Base-by-base conservation (phyloP, 2,797 vertebrate genomes). In the Acrocephalus scirpaceus region DNA sequence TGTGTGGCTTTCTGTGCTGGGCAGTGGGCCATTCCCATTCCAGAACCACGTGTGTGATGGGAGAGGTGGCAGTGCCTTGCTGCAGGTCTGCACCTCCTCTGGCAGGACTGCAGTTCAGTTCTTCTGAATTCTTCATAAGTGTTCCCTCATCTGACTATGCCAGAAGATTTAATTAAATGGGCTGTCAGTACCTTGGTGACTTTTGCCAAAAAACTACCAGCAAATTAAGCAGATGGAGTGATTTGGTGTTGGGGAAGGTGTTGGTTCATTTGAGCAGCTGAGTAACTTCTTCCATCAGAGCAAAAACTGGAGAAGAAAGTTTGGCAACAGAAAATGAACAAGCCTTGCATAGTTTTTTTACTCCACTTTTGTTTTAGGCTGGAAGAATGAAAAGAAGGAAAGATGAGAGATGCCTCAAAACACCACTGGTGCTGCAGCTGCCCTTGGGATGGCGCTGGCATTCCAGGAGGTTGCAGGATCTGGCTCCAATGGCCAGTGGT, bases 31-130 rank as follows among this genome's bases (percentile, higher is more conserved):
- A 17, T 11, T 65, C 18, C 44, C 54, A 2, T 47, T 58, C 18
- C 56, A 80, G 51, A 65, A 3, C 7, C 5, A 0, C 0, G 1
- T 42, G 36, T 74, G 40, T 56, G 45, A 30, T 40, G 5, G 29
- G 48, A 83, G 71, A 54, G 58, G 51, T 70, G 61, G 11, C 53
- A 53, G 57, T 32, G 69, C 34, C 50, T 38, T 74, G 38, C 57
- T 74, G 72, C 15, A 26, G 56, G 32, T 50, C 47, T 50, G 32
- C 10, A 34, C 19, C 30, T 38, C 22, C 11, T 47, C 42, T 56
- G 42, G 26, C 36, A 67, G 54, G 34, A 14, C 30, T 64, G 27
- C 17, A 15, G 20, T 18, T 13, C 16, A 42, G n/a, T n/a, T 36
- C 36, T 36, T 36, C 36, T 16, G 53, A 21, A 72, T 54, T 86